Evolutionary conservation across 2,113 vertebrate species (phyloP).

Genomic region (Chaetorhynchus papuensis): DNA sequence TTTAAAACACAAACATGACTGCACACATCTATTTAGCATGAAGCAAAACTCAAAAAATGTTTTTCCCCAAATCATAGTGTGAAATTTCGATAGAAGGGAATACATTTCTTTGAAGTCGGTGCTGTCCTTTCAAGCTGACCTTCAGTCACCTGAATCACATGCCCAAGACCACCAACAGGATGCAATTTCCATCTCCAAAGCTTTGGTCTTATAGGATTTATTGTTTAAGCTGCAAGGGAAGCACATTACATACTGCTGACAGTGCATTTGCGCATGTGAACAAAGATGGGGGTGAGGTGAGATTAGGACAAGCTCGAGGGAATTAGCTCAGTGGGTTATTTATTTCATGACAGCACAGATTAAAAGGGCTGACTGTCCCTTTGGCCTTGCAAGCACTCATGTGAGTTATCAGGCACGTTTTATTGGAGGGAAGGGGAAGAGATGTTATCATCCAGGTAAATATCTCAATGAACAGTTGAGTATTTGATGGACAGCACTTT

Average conservation of each 20-base stretch:
- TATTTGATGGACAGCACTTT: neutral
- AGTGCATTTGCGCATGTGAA: neutral
- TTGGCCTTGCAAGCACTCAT: neutral
- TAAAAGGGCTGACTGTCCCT: slow-evolving; percentile 37
- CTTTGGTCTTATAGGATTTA: slow-evolving; percentile 29
- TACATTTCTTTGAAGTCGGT: neutral
- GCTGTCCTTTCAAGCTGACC: neutral
- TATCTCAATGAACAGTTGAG: neutral
- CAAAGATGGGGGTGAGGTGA: slow-evolving; percentile 41
- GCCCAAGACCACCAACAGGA: neutral
- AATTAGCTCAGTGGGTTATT: slow-evolving; percentile 64
- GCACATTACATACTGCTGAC: neutral
- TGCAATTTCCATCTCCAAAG: neutral
- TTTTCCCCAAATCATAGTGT: neutral
- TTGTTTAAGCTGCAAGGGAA: neutral
- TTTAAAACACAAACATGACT: neutral
- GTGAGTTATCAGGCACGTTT: slow-evolving; percentile 16
- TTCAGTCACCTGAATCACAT: neutral
- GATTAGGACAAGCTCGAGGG: slow-evolving; percentile 38
- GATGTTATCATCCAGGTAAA: neutral
- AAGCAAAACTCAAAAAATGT: neutral
- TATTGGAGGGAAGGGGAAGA: neutral
- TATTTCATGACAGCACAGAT: slow-evolving; percentile 47
- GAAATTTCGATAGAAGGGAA: neutral
- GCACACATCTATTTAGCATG: neutral